A percentile compares a stretch with the other conserved stretches of the same genome.
These are phyloP conservation scores for Anadara kagoshimensis DNA, from an alignment of 1,140 invertebrate genomes.

Conservation along the genomic window DNA sequence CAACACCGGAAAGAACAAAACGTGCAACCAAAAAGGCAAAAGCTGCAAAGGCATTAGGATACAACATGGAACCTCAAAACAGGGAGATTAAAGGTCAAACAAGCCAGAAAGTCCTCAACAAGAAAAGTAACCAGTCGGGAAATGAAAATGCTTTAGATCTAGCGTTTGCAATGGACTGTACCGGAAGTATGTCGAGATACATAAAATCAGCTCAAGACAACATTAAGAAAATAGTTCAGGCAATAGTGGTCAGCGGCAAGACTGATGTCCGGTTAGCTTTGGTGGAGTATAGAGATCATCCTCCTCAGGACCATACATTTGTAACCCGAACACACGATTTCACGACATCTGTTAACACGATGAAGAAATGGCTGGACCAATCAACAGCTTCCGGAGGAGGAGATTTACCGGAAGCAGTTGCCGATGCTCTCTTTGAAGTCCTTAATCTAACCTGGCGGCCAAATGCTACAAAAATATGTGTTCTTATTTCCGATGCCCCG, in stretches of 20 bases:
- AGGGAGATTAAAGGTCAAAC: too few species aligned
- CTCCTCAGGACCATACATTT: conserved; percentile 58
- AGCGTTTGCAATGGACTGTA: conserved; percentile 68
- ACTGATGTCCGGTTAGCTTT: conserved; percentile 61
- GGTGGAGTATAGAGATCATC: conserved; percentile 67
- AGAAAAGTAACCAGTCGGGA: too few species aligned
- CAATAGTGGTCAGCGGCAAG: conserved; percentile 60
- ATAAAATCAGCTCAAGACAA: conserved; percentile 58
- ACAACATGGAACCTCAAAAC: too few species aligned
- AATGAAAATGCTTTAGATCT: conserved; percentile 48
- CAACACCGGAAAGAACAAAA: too few species aligned
- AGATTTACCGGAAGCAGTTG: conserved; percentile 64
- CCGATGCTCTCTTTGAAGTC: conserved; percentile 61
- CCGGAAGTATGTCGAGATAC: conserved; percentile 66
- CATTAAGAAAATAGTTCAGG: conserved; percentile 62
- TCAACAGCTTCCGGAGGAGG: conserved; percentile 62
- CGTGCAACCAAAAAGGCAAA: too few species aligned
- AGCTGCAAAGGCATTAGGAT: too few species aligned
- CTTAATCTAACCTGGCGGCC: conserved; percentile 62
- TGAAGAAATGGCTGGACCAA: conserved; percentile 60
- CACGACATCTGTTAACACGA: conserved; percentile 49
- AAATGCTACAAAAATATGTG: conserved; percentile 64
- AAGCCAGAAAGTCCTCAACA: too few species aligned
- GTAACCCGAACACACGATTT: conserved; percentile 63
- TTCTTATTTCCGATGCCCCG: conserved; percentile 65